These are phyloP conservation scores for Palythoa caribaeorum DNA, from an alignment of 92 coral and sea anemone genomes.

Conservation along the genomic window DNA sequence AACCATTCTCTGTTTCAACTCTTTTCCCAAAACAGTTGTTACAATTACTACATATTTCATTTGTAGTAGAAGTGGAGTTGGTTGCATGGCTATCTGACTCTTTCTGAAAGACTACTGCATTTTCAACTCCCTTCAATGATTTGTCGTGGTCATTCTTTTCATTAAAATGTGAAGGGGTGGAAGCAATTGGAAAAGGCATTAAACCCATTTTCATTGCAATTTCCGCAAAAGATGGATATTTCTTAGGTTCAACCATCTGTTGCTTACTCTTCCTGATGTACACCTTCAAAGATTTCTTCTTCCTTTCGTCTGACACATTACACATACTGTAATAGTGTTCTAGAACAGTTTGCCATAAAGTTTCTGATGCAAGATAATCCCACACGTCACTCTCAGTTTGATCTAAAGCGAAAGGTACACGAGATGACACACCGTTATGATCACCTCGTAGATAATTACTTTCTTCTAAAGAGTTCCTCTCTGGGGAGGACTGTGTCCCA, in stretches of 20 bases:
- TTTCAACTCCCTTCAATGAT: background rate
- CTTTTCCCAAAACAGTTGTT: background rate
- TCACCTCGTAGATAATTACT: background rate
- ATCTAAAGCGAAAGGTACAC: background rate
- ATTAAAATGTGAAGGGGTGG: background rate
- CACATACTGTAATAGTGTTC: conserved; percentile 92
- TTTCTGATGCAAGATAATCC: conserved; percentile 83
- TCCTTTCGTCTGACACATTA: conserved; percentile 61
- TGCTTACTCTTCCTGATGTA: conserved; percentile 69
- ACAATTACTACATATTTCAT: background rate
- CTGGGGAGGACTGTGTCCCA: conserved; percentile 24
- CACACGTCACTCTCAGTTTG: conserved; percentile 59
- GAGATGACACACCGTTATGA: conserved; percentile 26
- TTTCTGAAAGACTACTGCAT: background rate
- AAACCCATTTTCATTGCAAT: conserved; percentile 72
- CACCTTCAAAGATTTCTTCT: conserved; percentile 69
- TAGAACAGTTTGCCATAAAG: conserved; percentile 88
- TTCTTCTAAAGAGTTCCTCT: background rate
- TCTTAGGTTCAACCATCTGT: conserved; percentile 46
- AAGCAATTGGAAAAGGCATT: conserved; percentile 1
- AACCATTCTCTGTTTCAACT: background rate
- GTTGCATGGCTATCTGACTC: background rate
- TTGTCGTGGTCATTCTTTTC: conserved; percentile 6
- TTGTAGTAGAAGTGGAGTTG: background rate
- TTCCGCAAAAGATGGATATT: conserved; percentile 80